Evolutionary conservation across 2,113 vertebrate species (phyloP).

Genomic region (Nannospalax galili): DNA sequence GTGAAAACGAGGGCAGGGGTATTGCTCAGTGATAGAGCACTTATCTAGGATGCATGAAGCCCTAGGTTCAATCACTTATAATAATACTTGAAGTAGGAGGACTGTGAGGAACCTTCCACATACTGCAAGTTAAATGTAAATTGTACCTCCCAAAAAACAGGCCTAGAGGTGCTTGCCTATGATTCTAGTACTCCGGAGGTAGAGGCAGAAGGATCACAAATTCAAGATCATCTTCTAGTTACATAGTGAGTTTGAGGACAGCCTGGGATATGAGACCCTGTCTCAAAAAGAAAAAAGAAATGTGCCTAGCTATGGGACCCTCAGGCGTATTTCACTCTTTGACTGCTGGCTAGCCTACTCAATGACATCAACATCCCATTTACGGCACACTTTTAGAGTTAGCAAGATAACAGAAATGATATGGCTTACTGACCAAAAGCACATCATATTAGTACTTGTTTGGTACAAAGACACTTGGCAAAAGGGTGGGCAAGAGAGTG

Average conservation of each 20-base stretch:
- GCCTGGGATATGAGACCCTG: background rate
- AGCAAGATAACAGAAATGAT: constrained; percentile 31
- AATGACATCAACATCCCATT: constrained; percentile 5
- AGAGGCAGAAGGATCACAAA: background rate
- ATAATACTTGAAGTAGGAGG: background rate
- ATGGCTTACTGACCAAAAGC: background rate
- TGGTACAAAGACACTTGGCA: background rate
- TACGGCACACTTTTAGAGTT: background rate
- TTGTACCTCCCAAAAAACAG: background rate
- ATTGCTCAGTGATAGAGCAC: background rate
- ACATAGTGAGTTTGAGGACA: background rate
- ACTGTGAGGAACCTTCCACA: background rate
- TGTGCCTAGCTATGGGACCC: background rate
- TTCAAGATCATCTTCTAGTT: background rate
- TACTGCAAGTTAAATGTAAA: background rate
- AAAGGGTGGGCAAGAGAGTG: background rate
- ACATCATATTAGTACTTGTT: background rate
- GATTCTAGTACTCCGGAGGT: background rate
- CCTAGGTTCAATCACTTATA: background rate
- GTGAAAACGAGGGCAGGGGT: background rate
- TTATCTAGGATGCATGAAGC: background rate
- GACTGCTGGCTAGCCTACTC: background rate
- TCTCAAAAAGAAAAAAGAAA: background rate
- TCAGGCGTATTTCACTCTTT: background rate
- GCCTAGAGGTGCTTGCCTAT: background rate